phyloP scores from a whole-genome alignment of 2,113 vertebrate genomes.

The Serilophus lunatus region DNA sequence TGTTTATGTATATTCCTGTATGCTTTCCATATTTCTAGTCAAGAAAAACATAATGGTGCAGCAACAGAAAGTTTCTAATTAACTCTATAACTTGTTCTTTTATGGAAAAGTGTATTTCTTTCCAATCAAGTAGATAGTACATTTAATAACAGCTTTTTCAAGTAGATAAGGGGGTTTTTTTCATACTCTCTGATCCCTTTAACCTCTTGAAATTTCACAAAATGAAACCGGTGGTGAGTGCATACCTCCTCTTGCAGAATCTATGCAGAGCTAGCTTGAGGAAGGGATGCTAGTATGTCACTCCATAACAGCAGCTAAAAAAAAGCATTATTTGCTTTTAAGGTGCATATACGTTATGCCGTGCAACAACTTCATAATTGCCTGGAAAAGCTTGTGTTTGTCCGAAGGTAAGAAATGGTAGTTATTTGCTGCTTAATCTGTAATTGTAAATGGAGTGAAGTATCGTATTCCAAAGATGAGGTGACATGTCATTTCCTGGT shows the following conservation, averaged over 20 bases:
- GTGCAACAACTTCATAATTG: not conserved
- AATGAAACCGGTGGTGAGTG: not conserved
- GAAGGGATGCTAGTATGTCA: not conserved
- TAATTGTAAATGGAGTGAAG: not conserved
- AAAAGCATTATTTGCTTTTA: not conserved
- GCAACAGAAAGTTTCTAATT: not conserved
- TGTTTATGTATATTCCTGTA: constrained; percentile 8
- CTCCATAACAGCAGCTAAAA: not conserved
- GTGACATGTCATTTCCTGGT: not conserved
- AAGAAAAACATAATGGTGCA: not conserved
- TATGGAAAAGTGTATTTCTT: not conserved
- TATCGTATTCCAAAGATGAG: not conserved
- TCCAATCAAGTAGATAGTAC: not conserved
- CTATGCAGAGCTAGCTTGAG: not conserved
- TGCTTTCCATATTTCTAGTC: not conserved
- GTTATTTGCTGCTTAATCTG: constrained; percentile 4
- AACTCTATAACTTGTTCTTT: not conserved
- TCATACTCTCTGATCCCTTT: not conserved
- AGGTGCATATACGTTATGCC: not conserved
- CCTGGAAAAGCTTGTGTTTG: not conserved
- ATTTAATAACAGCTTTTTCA: not conserved
- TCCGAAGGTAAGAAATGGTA: not conserved
- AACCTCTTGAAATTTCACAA: not conserved
- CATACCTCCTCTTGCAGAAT: not conserved
- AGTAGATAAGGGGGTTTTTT: not conserved